Evolutionary conservation across 2,797 vertebrate species (phyloP), one percentile per base, ranked within the genome.

Genomic region (Chanos chanos): DNA sequence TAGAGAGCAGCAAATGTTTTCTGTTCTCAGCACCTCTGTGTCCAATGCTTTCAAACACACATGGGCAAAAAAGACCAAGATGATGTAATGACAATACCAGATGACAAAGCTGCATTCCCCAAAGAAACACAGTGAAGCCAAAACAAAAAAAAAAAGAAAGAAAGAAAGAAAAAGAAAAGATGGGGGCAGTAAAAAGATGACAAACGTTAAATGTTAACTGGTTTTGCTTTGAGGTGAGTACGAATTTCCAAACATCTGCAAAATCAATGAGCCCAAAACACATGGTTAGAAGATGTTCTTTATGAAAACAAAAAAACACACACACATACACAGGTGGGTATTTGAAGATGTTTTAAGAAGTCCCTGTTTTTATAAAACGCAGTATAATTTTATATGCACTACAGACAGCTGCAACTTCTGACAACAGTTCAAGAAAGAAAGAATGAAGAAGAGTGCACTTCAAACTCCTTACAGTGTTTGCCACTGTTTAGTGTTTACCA

Each of bases 61-160:
- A 33, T 51, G 6, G 57, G 28, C 6, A 16, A 40, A 75, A 58
- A 72, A 58, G 62, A 70, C 52, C 60, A 55, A 74, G 61, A 19
- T 3, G 7, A 45, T 66, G 28, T 80, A 82, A 86, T 76, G 77
- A 81, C 74, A 52, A 77, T 85, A 85, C 82, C 87, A 87, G 82
- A 77, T 66, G 33, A 61, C 45, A 30, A 39, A 70, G 56, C 70
- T 71, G 48, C 60, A 66, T 74, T 74, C 66, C 45, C 56, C 47
- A 45, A 63, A 72, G 73, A 73, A 72, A 84, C 74, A n/a, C 73
- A 70, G 68, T 75, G 64, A 74, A 70, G 34, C n/a, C n/a, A 56
- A 43, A 43, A 19, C 12, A 16, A 4, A 13, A 21, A 15, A 2
- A 34, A 57, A 49, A 64, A 54, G 55, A 65, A 47, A 66, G 40